phyloP scores from a whole-genome alignment of 2,797 vertebrate species.

The Crypturellus tataupa region DNA sequence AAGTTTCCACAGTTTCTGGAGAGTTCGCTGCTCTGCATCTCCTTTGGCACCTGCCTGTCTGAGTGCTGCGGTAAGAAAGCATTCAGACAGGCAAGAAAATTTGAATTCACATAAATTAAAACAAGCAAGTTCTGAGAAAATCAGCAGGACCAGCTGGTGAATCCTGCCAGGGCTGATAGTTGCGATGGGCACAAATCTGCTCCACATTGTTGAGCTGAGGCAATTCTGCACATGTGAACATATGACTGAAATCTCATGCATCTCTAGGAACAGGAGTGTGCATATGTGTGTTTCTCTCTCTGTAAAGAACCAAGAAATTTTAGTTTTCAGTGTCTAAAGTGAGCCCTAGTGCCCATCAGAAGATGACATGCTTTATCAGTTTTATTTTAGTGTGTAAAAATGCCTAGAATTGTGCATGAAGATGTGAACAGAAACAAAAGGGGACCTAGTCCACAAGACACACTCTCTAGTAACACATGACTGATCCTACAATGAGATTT shows the following conservation, averaged over 20 bases:
- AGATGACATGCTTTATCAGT: background rate
- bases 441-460: background rate
- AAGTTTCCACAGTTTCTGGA: conserved; percentile 27
- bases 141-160: background rate
- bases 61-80: background rate
- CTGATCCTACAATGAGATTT: background rate
- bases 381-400: background rate
- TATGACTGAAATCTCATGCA: background rate
- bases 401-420: background rate
- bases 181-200: background rate
- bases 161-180: background rate
- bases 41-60: background rate
- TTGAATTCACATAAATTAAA: background rate
- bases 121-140: background rate
- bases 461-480: background rate
- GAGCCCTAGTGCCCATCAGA: background rate
- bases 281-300: too few species aligned
- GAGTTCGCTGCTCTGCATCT: background rate
- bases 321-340: too few species aligned
- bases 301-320: too few species aligned
- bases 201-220: background rate
- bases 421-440: background rate
- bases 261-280: too few species aligned
- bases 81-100: too few species aligned
- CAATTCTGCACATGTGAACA: background rate